phyloP scores from a whole-genome alignment of 2,888 invertebrate genomes.

The Hemicrepidius hirtus region DNA sequence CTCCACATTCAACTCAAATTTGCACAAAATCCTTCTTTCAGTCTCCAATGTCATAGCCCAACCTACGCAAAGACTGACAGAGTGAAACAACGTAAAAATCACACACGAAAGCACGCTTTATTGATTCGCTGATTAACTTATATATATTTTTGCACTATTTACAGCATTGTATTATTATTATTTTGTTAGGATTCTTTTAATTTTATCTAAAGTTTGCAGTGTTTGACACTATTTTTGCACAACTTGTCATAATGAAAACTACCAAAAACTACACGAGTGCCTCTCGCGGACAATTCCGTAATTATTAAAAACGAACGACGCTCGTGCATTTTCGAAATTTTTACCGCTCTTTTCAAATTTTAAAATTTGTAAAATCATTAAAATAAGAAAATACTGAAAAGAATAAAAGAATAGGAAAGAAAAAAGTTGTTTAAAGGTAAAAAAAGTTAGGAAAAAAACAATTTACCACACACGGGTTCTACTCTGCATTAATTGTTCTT shows the following conservation, averaged over 20 bases:
- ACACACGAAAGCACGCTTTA: conserved; percentile 32
- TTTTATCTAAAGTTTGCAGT: conserved; percentile 39
- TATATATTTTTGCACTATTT: conserved; percentile 27
- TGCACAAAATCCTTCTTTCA: conserved; percentile 64
- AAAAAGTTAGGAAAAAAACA: too few relatives aligned
- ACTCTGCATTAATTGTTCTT: too few relatives aligned
- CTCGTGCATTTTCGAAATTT: not conserved
- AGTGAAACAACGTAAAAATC: conserved; percentile 28
- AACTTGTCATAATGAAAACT: conserved; percentile 69
- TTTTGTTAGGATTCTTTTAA: conserved; percentile 34
- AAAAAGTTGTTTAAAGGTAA: too few relatives aligned
- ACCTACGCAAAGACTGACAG: conserved; percentile 63
- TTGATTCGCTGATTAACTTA: conserved; percentile 3
- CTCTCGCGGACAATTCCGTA: conserved; percentile 54
- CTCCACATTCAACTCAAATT: conserved; percentile 70
- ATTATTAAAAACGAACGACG: conserved; percentile 41
- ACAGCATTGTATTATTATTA: conserved; percentile 35
- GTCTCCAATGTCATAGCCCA: conserved; percentile 72
- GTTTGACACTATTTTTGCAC: conserved; percentile 65
- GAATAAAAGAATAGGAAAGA: too few relatives aligned
- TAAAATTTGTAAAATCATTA: too few relatives aligned
- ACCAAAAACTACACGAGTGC: conserved; percentile 64
- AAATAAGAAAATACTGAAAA: too few relatives aligned
- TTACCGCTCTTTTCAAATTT: not conserved
- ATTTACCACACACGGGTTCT: too few relatives aligned